These are phyloP conservation scores for Drosophila chauvacae DNA, from an alignment of 1,140 invertebrate species.

Conservation along the genomic window DNA sequence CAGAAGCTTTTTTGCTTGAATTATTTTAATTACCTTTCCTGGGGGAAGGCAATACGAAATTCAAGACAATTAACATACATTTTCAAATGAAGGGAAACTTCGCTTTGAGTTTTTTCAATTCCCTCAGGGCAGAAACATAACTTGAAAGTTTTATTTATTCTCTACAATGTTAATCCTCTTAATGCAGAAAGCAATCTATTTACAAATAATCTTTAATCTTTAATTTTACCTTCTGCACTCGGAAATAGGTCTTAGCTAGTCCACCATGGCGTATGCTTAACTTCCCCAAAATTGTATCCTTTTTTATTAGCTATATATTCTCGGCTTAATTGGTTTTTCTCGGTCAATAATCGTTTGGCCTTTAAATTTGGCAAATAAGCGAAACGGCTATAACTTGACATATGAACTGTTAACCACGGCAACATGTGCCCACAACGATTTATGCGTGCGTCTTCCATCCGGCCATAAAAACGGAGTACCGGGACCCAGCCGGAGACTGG, in stretches of 20 bases:
- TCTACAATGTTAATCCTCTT: background rate
- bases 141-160: background rate
- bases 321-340: background rate
- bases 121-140: background rate
- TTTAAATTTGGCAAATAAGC: slow-evolving; percentile 15
- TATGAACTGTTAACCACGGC: slow-evolving; percentile 14
- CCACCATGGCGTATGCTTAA: background rate
- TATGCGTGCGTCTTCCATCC: slow-evolving; percentile 18
- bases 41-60: slow-evolving; percentile 3
- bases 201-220: background rate
- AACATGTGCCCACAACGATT: slow-evolving; percentile 15
- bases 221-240: background rate
- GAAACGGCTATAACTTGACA: slow-evolving; percentile 21
- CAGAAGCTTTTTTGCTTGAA: slow-evolving; percentile 10
- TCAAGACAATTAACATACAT: slow-evolving; percentile 24
- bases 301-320: background rate
- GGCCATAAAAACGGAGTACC: slow-evolving; percentile 21
- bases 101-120: slow-evolving; percentile 13
- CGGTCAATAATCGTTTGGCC: background rate
- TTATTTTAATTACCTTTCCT: slow-evolving; percentile 22
- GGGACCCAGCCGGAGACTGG: background rate
- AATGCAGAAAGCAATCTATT: too few relatives aligned
- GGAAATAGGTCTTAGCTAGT: background rate
- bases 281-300: background rate
- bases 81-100: slow-evolving; percentile 21